These are phyloP conservation scores for Ridgeia piscesae DNA, from an alignment of 1,140 invertebrate species.

Conservation along the genomic window DNA sequence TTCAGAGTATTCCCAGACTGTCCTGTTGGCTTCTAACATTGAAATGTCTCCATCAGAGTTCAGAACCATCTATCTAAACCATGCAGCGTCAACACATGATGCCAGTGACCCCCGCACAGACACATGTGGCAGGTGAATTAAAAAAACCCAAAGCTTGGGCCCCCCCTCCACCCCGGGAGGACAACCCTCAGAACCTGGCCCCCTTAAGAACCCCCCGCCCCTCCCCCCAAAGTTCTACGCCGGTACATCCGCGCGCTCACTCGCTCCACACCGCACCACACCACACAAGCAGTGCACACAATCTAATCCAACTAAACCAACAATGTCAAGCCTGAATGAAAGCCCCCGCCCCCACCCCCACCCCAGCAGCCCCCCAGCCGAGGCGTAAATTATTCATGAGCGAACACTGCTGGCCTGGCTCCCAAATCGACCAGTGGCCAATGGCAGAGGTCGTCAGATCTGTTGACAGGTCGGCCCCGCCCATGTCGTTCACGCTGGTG, in stretches of 20 bases:
- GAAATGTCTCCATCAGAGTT: neutral
- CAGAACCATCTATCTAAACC: neutral
- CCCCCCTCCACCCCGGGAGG: too few species aligned
- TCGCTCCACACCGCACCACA: neutral
- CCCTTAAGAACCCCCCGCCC: too few species aligned
- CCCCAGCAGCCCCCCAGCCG: neutral
- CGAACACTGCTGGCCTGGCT: neutral
- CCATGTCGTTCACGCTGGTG: neutral
- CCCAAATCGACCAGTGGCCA: neutral
- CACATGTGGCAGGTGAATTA: neutral
- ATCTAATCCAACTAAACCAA: conserved; percentile 6
- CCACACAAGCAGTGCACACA: neutral
- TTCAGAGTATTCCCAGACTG: neutral
- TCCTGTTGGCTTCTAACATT: neutral
- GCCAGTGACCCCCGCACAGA: neutral
- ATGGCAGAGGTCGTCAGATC: neutral
- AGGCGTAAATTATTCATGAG: neutral
- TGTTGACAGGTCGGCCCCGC: neutral
- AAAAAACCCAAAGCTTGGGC: too few species aligned
- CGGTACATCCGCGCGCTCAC: neutral
- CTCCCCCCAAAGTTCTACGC: neutral
- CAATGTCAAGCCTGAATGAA: conserved; percentile 5
- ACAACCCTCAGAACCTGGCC: too few species aligned
- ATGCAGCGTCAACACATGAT: neutral
- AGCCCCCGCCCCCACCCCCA: neutral